Percentiles rank a stretch among this genome's conserved stretches.
phyloP scores from a whole-genome alignment of 2,113 vertebrate genomes.

The Promerops cafer region DNA sequence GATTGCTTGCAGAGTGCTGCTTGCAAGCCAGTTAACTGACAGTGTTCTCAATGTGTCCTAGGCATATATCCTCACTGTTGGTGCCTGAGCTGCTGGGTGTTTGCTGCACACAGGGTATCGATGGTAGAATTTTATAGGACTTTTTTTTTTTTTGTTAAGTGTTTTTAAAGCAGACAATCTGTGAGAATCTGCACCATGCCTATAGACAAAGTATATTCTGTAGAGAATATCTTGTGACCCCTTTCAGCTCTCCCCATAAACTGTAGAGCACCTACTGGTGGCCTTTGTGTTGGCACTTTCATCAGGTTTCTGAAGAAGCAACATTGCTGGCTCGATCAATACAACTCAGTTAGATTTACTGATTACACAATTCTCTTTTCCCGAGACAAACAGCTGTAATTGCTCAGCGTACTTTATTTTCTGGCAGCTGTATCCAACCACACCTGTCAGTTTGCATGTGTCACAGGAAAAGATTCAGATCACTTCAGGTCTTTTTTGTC shows the following conservation, averaged over 20 bases:
- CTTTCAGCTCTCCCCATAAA: not conserved
- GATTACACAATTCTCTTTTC: constrained; percentile 1
- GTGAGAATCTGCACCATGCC: not conserved
- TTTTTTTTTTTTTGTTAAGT: not conserved
- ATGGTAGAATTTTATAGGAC: not conserved
- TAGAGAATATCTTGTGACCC: not conserved
- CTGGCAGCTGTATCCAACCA: not conserved
- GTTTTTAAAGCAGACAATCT: not conserved
- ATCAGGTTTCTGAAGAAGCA: not conserved
- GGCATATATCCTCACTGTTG: fast-evolving
- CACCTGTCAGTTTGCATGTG: not conserved
- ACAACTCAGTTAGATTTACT: not conserved
- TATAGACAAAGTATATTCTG: not conserved
- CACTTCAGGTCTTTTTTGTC: not conserved
- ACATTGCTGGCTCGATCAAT: not conserved
- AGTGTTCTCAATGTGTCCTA: not conserved
- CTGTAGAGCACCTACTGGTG: not conserved
- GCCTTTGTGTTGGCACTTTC: not conserved
- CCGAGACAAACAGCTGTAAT: not conserved
- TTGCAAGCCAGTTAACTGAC: not conserved
- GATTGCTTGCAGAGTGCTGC: not conserved
- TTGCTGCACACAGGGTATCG: not conserved
- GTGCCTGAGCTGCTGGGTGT: not conserved
- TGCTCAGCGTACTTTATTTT: not conserved
- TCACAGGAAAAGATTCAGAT: not conserved